Evolutionary conservation across 2,888 invertebrate species (phyloP), one percentile per base, ranked within the genome.

Genomic region (Parnassius glacialis): DNA sequence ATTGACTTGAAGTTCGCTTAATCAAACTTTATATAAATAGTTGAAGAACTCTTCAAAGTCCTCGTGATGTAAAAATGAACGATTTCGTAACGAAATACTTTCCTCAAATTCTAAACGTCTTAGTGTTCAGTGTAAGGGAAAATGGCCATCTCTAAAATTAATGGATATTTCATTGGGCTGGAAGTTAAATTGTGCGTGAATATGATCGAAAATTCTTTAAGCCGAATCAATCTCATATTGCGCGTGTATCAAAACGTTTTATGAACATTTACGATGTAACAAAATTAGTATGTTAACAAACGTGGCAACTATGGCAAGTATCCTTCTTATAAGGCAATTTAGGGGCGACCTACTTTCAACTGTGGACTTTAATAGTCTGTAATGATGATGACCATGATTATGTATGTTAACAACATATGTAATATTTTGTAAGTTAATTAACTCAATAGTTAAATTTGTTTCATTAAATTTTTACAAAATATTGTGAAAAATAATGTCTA

Each of bases 141-240:
- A 90, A 90, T 89, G 82, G 83, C 83, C 83, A 84, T 87, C 85
- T 81, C 80, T 79, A 79, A 82, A 85, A 87, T 90, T 89, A 90
- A 90, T 90, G 90, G 90, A 86, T 85, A 85, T 88, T 87, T 85
- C 83, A 88, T 88, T 87, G 81, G 85, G 84, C 85, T 80, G 80
- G 79, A 76, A 78, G 88, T 84, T 87, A 87, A 90, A 90, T 90
- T 86, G 85, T 78, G 85, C 87, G 87, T 86, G 79, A 85, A 86
- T 77, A 71, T 72, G 81, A 82, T 74, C 71, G 68, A 79, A 79
- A 84, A 80, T 79, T 76, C 71, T 71, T 74, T 74, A 64, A 72
- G 68, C 64, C 65, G 62, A 79, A 78, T 54, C 58, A 45, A 75
- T 77, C 74, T 70, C 64, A 74, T 47, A 62, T 58, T 58, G 11